phyloP scores from a whole-genome alignment of 1,140 invertebrate species.

The Bombus superbus region DNA sequence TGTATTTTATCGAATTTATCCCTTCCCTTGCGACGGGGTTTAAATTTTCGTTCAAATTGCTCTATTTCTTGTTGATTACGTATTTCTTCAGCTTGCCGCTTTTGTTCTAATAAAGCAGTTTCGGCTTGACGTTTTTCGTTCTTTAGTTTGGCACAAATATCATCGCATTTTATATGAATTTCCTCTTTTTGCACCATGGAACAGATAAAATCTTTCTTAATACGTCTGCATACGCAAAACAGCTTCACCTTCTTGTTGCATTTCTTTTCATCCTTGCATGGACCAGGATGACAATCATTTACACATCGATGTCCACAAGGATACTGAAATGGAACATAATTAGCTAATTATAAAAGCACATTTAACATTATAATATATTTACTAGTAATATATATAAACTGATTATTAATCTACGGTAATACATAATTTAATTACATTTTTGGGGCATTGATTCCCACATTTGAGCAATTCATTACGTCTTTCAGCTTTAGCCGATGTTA shows the following conservation, averaged over 20 bases:
- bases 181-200: slow-evolving; percentile 83
- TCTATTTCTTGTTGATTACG: slow-evolving; percentile 88
- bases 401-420: background rate
- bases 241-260: slow-evolving; percentile 93
- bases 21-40: slow-evolving; percentile 83
- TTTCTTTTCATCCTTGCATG: slow-evolving; percentile 78
- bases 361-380: slow-evolving; percentile 7
- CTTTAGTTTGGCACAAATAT: slow-evolving; percentile 84
- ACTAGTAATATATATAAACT: background rate
- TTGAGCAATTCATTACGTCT: slow-evolving; percentile 84
- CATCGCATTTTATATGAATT: slow-evolving; percentile 85
- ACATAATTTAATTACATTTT: slow-evolving; percentile 85
- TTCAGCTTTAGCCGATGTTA: slow-evolving; percentile 83
- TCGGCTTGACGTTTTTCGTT: slow-evolving; percentile 82
- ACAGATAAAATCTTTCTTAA: slow-evolving; percentile 91
- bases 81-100: slow-evolving; percentile 85
- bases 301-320: slow-evolving; percentile 87
- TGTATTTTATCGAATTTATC: slow-evolving; percentile 65
- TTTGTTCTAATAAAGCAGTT: slow-evolving; percentile 83
- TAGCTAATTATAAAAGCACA: slow-evolving; percentile 58
- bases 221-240: slow-evolving; percentile 90
- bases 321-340: slow-evolving; percentile 82
- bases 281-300: slow-evolving; percentile 85
- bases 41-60: slow-evolving; percentile 89
- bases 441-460: slow-evolving; percentile 94